Conservation (phyloP, 2,797 vertebrate species). For the Clangula hyemalis region DNA sequence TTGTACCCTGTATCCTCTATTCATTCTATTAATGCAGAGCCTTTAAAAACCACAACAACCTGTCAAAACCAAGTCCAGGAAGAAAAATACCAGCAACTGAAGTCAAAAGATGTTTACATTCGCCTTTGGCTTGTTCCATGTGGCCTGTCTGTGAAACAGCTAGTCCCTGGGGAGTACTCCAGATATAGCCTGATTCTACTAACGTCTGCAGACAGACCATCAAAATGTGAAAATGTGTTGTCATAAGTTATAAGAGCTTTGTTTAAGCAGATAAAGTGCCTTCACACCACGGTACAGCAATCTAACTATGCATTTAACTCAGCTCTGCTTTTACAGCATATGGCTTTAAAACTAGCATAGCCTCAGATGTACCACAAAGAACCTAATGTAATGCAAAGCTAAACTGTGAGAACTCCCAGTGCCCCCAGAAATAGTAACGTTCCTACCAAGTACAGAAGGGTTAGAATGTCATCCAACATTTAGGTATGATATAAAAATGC, state of each 20-base stretch:
- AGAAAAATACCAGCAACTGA: neutral
- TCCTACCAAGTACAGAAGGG: neutral
- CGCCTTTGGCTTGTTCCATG: neutral
- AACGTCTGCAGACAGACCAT: neutral
- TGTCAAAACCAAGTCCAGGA: neutral
- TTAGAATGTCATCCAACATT: neutral
- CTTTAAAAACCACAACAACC: neutral
- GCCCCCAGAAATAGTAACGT: neutral
- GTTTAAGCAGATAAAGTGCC: neutral
- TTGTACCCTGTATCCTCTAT: neutral
- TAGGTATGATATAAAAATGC: too few relatives aligned
- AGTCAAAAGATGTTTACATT: neutral
- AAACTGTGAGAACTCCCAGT: neutral
- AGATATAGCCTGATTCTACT: neutral
- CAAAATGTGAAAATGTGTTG: neutral
- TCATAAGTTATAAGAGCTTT: neutral
- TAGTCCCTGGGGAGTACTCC: neutral
- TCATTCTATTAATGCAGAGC: neutral
- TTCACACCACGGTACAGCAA: neutral
- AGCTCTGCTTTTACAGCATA: neutral
- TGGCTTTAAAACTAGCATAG: neutral
- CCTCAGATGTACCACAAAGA: neutral
- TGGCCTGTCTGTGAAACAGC: neutral
- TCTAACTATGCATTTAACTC: neutral
- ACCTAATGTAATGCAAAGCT: neutral